Base-by-base conservation (phyloP, 1,140 invertebrate species). In the Hermetia illucens region DNA sequence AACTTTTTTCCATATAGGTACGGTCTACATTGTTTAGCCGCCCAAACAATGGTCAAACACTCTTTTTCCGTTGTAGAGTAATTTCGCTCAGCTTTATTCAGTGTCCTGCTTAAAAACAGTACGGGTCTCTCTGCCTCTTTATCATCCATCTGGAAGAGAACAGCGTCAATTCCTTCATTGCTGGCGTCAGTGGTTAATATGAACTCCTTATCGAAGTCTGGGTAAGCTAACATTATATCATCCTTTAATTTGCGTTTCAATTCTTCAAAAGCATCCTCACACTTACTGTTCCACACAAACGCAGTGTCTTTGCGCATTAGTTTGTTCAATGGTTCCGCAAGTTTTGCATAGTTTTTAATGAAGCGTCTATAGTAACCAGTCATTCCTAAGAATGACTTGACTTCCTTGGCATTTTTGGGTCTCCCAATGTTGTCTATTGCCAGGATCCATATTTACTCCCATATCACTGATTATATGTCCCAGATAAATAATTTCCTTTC, bases 1-100 rank as follows among this genome's bases (percentile, higher is more conserved):
- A 71, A 68, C 20, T 53, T 43, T 18, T 29, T 51, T 12, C 54
- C 55, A 35, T 51, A 52, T 1, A 70, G 33, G 41, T 62, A 70
- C 6, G 46, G 45, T 33, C 47, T 32, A 37, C 63, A 66, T 16
- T 62, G 38, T 43, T 61, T 46, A 2, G 61, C 46, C 1, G 33
- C 33, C 15, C 15, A 34, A 8, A 18, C 15, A 8, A 34, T 34
- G 9, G 5, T 20, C 5, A 34, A 47, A 6, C 5, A 20, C 21
- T 34, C 33, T 18, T 34, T 34, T 34, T 34, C 33, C 24, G 48
- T 52, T 2, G 44, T 48, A 4, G 43, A 45, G 40, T 51, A 52
- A 19, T 51, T 53, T 36, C 9, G 25, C 42, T 51, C 49, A 2
- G 49, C 42, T 41, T 49, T 47, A 34, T 51, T 51, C 16, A 54